Base-by-base conservation (phyloP, 2,888 invertebrate species). In the Aleiodes alternator region DNA sequence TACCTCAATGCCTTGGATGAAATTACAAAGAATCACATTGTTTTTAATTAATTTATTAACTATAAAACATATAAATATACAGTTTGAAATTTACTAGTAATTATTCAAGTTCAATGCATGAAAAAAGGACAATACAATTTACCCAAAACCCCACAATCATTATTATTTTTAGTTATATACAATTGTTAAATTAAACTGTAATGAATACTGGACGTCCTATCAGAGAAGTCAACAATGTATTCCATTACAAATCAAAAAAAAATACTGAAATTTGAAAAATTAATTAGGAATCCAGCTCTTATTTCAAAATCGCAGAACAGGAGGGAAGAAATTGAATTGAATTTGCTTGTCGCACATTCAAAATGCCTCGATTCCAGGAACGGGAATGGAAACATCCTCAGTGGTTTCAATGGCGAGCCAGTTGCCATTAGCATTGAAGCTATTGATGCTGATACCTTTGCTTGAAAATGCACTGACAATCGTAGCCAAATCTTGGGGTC, bases 321-420 rank as follows among this genome's bases (percentile, higher is more conserved):
- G 57, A 57, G 57, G 14, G 8, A 12, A 29, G 29, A 29, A 29
- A 23, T 43, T 43, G 43, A 43, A 43, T 43, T 43, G 3, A 9
- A 29, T 12, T 29, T 29, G 11, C 23, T 16, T 16, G n/a, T 11
- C 23, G 1, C 12, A 0, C 5, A n/a, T 68, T 83, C 64, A 87
- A 66, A 83, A 85, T 69, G 78, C 80, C 16, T 84, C 81, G n/a
- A 87, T 82, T 31, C 82, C 84, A 9, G 84, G 75, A 4, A 87
- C 80, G 14, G 53, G 61, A 51, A 87, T 74, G 0, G 79, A 71
- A 0, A 82, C 80, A 8, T 86, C 83, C 34, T 81, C 80, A 75
- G 82, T 84, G 8, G 88, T 90, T 77, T 89, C 87, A 34, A 90
- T 83, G 3, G 88, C 82, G 64, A 88, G 82, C 89, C 89, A 90